These are phyloP conservation scores for Leptosomus discolor DNA, from an alignment of 2,113 vertebrate species.

Conservation along the genomic window DNA sequence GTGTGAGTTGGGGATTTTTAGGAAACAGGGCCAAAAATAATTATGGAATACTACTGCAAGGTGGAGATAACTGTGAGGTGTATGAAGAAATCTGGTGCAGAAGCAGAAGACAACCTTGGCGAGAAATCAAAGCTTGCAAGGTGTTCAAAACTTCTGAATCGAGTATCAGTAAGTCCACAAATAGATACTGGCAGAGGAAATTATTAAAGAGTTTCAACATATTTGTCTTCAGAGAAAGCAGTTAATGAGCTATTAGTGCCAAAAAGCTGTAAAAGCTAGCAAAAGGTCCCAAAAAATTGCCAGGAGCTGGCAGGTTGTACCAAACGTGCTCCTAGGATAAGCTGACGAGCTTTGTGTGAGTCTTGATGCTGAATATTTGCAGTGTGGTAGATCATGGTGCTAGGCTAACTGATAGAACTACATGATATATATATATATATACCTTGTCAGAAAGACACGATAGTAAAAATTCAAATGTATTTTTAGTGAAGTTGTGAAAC, in stretches of 20 bases:
- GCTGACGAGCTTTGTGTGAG: neutral
- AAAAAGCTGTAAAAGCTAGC: neutral
- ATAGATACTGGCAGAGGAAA: neutral
- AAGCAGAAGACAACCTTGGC: neutral
- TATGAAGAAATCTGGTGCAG: neutral
- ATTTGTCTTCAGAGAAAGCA: slow-evolving; percentile 4
- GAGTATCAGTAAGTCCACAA: neutral
- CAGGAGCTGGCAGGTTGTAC: neutral
- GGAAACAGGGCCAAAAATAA: neutral
- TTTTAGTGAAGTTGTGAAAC: neutral
- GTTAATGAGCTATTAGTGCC: neutral
- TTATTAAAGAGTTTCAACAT: neutral
- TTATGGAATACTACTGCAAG: neutral
- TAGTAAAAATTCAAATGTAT: neutral
- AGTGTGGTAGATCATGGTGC: neutral
- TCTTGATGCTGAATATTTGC: neutral
- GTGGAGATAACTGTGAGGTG: neutral
- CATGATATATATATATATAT: neutral
- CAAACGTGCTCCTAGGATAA: neutral
- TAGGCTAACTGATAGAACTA: neutral
- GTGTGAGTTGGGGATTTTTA: neutral
- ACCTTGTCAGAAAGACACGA: neutral
- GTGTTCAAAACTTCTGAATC: neutral
- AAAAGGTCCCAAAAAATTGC: neutral
- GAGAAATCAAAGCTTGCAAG: neutral